Percentiles rank a stretch among this genome's conserved stretches.
These are phyloP conservation scores for Yponomeuta malinellus DNA, from an alignment of 2,888 invertebrate species.

Conservation along the genomic window DNA sequence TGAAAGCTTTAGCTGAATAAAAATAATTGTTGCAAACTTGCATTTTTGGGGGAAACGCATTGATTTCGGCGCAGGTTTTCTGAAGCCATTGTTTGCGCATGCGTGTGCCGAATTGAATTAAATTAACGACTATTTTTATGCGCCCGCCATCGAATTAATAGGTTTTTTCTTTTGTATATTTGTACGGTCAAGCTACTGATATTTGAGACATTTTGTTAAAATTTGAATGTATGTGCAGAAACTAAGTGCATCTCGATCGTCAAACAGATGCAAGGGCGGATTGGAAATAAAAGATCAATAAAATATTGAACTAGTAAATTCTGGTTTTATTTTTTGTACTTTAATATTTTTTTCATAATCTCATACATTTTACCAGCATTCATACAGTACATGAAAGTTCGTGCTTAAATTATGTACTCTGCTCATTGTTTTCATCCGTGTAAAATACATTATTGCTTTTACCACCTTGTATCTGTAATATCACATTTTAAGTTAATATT, in stretches of 20 bases:
- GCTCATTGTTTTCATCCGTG: not conserved
- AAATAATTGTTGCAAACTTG: conserved; percentile 62
- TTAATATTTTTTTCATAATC: conserved; percentile 57
- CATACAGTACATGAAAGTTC: conserved; percentile 36
- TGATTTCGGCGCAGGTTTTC: conserved; percentile 16
- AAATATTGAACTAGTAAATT: conserved; percentile 46
- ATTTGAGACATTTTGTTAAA: not conserved
- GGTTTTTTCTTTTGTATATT: conserved; percentile 34
- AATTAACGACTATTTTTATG: conserved; percentile 69
- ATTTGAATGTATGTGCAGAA: not conserved
- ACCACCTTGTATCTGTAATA: conserved; percentile 15
- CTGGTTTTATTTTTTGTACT: conserved; percentile 64
- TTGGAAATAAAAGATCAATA: conserved; percentile 52
- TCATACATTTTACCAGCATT: conserved; percentile 60
- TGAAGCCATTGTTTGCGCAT: conserved; percentile 21
- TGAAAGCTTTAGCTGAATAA: conserved; percentile 53
- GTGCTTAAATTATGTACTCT: conserved; percentile 31
- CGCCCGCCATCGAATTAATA: conserved; percentile 56
- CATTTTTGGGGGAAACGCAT: conserved; percentile 59
- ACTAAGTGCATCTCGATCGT: not conserved
- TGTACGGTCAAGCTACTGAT: conserved; percentile 47
- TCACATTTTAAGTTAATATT: conserved; percentile 14
- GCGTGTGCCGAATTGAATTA: conserved; percentile 44
- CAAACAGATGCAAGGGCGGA: too few species aligned
- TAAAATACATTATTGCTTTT: conserved; percentile 10